Evolutionary conservation across 2,888 invertebrate species (phyloP).

Genomic region (Meghimatium bilineatum): DNA sequence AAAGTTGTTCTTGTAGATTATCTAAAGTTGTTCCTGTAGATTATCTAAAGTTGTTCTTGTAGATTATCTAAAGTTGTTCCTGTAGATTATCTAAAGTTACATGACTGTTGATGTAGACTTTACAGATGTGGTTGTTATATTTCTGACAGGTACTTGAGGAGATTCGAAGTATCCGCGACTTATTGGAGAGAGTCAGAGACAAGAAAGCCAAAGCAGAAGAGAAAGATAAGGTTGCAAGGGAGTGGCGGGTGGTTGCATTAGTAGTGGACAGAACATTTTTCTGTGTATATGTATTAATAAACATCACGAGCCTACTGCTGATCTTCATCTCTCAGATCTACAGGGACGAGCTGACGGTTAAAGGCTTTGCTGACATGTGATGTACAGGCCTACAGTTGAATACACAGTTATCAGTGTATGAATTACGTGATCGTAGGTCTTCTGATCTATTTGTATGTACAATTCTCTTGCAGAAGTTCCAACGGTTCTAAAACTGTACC

Average conservation of each 20-base stretch:
- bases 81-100: too few species aligned
- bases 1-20: too few species aligned
- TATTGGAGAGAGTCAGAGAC: constrained; percentile 61
- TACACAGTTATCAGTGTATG: too few species aligned
- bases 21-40: too few species aligned
- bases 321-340: constrained; percentile 64
- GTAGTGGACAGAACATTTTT: constrained; percentile 73
- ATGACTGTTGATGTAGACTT: too few species aligned
- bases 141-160: constrained; percentile 60
- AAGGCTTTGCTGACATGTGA: constrained; percentile 12
- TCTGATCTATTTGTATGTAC: too few species aligned
- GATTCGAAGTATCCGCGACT: constrained; percentile 67
- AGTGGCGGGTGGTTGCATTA: constrained; percentile 64
- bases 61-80: too few species aligned
- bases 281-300: constrained; percentile 68
- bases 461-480: too few species aligned
- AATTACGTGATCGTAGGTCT: too few species aligned
- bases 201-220: constrained; percentile 27
- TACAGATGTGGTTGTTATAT: too few species aligned
- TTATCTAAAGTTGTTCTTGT: too few species aligned
- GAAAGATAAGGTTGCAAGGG: constrained; percentile 19
- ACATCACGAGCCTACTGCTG: constrained; percentile 66
- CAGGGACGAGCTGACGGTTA: constrained; percentile 16
- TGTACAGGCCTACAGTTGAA: background rate
- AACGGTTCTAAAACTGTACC: too few species aligned